Evolutionary conservation across 2,113 vertebrate genomes (phyloP).

Genomic region (Daphoenositta chrysoptera): DNA sequence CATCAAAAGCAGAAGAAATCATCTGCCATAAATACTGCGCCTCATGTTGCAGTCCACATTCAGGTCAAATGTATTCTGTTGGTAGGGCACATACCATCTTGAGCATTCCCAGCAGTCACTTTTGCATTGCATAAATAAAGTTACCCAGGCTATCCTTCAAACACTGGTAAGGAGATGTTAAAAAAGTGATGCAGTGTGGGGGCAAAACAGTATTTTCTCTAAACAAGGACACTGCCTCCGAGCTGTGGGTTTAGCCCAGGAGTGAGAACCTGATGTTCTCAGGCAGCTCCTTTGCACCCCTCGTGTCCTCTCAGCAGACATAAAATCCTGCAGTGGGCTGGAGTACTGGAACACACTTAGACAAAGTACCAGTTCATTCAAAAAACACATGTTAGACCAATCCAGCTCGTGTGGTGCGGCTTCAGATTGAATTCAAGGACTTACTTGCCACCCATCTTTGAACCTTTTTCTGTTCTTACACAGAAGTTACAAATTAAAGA

Average conservation of each 20-base stretch:
- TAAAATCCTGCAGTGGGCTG: not conserved
- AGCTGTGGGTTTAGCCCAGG: not conserved
- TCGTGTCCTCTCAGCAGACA: accelerated
- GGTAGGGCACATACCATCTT: not conserved
- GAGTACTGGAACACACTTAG: accelerated
- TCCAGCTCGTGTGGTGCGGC: not conserved
- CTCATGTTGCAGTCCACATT: not conserved
- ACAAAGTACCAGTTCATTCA: not conserved
- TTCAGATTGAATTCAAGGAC: not conserved
- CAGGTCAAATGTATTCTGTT: not conserved
- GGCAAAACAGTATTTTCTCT: accelerated
- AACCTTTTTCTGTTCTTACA: not conserved
- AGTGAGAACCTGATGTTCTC: not conserved
- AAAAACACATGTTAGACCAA: not conserved
- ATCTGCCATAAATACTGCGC: not conserved
- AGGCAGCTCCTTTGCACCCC: not conserved
- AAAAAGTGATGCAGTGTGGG: accelerated
- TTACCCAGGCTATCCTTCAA: not conserved
- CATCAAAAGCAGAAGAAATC: not conserved
- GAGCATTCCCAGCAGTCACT: not conserved
- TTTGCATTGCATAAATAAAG: not conserved
- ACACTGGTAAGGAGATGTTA: not conserved
- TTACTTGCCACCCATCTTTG: not conserved
- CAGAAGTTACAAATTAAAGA: not conserved
- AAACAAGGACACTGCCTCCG: accelerated